A percentile compares a stretch with the other conserved stretches of the same genome.
These are phyloP conservation scores for Neomorphus geoffroyi DNA, from an alignment of 2,797 vertebrate genomes.

Conservation along the genomic window DNA sequence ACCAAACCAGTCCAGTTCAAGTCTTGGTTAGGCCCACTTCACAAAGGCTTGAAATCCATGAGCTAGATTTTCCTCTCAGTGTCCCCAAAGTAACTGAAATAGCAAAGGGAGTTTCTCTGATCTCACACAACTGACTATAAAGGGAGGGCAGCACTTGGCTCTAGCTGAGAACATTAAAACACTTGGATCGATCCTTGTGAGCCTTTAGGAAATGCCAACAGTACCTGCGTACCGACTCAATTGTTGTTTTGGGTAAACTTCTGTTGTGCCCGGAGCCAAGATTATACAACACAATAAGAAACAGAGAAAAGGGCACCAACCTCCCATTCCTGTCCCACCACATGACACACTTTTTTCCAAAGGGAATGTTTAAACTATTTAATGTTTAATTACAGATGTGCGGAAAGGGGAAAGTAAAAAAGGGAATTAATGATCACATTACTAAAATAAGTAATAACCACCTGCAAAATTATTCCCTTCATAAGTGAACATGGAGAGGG, in stretches of 20 bases:
- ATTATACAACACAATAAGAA: slow-evolving; percentile 15
- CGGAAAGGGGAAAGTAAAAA: slow-evolving; percentile 1
- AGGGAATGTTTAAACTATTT: slow-evolving; percentile 37
- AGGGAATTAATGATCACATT: background rate
- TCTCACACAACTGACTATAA: background rate
- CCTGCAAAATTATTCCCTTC: background rate
- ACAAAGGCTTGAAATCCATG: background rate
- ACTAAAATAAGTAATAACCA: background rate
- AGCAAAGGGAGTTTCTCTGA: background rate
- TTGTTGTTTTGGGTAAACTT: slow-evolving; percentile 5
- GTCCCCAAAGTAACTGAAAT: background rate
- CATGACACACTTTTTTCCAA: slow-evolving; percentile 42
- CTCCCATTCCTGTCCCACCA: slow-evolving; percentile 44
- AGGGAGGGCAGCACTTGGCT: background rate
- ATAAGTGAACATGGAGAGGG: background rate
- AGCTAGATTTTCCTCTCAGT: background rate
- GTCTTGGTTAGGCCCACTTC: background rate
- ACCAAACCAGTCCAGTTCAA: background rate
- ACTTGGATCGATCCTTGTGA: background rate
- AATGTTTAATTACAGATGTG: slow-evolving; percentile 5
- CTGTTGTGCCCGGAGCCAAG: background rate
- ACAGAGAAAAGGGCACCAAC: background rate
- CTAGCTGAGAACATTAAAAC: background rate
- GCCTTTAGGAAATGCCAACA: slow-evolving; percentile 27
- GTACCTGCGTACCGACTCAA: background rate